A percentile compares a stretch with the other conserved stretches of the same genome.
These are phyloP conservation scores for Trachurus trachurus DNA, from an alignment of 2,797 vertebrate genomes.

Conservation along the genomic window DNA sequence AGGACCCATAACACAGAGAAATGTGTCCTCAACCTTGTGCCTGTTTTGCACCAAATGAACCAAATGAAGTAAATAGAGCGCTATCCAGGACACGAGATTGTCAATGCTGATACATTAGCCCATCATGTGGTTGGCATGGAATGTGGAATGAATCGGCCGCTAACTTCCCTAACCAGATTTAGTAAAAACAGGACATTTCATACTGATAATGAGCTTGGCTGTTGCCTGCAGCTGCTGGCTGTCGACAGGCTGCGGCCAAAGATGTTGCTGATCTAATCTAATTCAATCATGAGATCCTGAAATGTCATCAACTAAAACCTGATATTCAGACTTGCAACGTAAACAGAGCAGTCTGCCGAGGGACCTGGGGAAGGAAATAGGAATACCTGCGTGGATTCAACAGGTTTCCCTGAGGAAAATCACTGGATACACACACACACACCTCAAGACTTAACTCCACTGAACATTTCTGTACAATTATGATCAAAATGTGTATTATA, in stretches of 20 bases:
- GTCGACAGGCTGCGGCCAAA: conserved; percentile 24
- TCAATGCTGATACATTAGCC: conserved; percentile 69
- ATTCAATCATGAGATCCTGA: conserved; percentile 68
- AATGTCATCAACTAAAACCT: conserved; percentile 46
- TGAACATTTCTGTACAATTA: neutral
- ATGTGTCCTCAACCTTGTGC: neutral
- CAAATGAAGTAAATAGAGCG: conserved; percentile 24
- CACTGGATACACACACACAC: neutral
- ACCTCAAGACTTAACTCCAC: neutral
- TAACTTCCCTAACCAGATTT: conserved; percentile 62
- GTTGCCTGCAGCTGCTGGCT: conserved; percentile 28
- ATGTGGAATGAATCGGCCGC: conserved; percentile 52
- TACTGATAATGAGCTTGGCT: conserved; percentile 46
- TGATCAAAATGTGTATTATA: neutral
- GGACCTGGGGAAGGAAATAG: neutral
- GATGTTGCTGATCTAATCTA: conserved; percentile 54
- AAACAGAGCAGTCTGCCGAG: conserved; percentile 8
- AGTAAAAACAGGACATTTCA: conserved; percentile 55
- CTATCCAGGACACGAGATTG: conserved; percentile 54
- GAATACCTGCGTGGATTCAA: neutral
- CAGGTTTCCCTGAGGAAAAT: conserved; percentile 1
- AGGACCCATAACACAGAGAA: conserved; percentile 11
- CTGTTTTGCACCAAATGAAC: conserved; percentile 39
- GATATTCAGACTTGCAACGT: conserved; percentile 25
- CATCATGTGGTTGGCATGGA: conserved; percentile 58